Evolutionary conservation across 2,888 invertebrate genomes (phyloP).

Genomic region (Arenicola marina): DNA sequence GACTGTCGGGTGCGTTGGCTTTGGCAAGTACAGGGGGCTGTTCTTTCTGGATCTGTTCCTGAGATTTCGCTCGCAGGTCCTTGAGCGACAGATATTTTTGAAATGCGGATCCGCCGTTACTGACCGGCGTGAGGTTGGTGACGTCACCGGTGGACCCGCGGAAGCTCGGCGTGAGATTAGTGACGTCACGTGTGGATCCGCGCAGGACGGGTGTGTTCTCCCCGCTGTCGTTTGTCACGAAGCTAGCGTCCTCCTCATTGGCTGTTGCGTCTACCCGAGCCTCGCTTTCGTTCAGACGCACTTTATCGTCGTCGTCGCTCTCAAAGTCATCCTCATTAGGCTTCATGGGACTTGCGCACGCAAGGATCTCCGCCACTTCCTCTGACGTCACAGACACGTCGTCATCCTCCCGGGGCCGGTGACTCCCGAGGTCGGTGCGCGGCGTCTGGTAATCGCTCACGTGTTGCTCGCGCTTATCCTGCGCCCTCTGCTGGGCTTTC

Average conservation of each 20-base stretch:
- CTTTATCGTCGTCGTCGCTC: too few relatives aligned
- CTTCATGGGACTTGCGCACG: neutral
- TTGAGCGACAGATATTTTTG: too few relatives aligned
- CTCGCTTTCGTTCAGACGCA: too few relatives aligned
- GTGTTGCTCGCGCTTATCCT: neutral
- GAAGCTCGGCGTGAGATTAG: neutral
- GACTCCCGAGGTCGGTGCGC: neutral
- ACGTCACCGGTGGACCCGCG: neutral
- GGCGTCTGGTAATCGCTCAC: neutral
- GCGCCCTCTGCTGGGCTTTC: neutral
- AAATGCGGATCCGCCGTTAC: neutral
- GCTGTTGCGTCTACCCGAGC: too few relatives aligned
- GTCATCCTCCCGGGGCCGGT: neutral
- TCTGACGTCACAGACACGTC: conserved; percentile 3
- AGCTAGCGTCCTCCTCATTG: neutral
- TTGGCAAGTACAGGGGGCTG: too few relatives aligned
- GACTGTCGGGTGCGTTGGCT: neutral
- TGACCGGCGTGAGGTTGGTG: neutral
- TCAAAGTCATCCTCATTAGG: conserved; percentile 3
- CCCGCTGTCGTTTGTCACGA: neutral
- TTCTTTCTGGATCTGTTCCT: neutral
- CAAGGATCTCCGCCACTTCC: conserved; percentile 1
- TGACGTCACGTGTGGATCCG: neutral
- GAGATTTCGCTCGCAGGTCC: too few relatives aligned
- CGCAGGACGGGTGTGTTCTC: too few relatives aligned